phyloP scores from a whole-genome alignment of 2,113 vertebrate genomes.

The Trinectes maculatus region DNA sequence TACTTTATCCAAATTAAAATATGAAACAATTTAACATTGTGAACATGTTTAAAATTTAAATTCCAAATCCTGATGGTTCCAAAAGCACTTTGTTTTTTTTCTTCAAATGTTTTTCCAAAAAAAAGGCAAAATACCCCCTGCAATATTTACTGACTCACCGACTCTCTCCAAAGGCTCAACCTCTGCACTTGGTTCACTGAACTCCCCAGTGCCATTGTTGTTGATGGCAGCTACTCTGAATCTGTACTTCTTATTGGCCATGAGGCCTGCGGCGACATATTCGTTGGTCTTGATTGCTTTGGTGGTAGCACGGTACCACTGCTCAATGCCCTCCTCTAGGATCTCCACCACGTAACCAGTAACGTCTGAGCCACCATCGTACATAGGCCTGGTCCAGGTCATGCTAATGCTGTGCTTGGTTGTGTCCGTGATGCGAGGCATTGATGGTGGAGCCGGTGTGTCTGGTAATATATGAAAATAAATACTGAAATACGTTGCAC shows the following conservation, averaged over 20 bases:
- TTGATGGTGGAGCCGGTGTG: conserved; percentile 92
- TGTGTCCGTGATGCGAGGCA: conserved; percentile 92
- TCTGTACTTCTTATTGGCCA: conserved; percentile 89
- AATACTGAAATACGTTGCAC: too few relatives aligned
- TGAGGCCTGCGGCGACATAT: conserved; percentile 89
- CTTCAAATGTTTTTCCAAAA: too few relatives aligned
- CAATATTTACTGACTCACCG: conserved; percentile 80
- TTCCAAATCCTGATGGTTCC: too few relatives aligned
- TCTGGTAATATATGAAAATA: conserved; percentile 77
- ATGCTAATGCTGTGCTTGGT: conserved; percentile 95
- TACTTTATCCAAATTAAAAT: too few relatives aligned
- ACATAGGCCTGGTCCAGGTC: conserved; percentile 95
- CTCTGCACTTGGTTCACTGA: conserved; percentile 89
- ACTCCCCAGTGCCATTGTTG: conserved; percentile 92
- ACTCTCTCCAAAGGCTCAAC: conserved; percentile 91
- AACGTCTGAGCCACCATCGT: conserved; percentile 93
- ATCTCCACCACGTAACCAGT: conserved; percentile 94
- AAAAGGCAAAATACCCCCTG: too few relatives aligned
- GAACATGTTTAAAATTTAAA: too few relatives aligned
- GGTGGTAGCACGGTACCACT: conserved; percentile 93
- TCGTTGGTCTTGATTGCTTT: conserved; percentile 86
- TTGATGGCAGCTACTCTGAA: conserved; percentile 96
- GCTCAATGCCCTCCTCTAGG: conserved; percentile 90
- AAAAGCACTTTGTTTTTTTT: too few relatives aligned
- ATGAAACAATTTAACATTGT: too few relatives aligned